These are phyloP conservation scores for Telmatochromis sp. DNA, from an alignment of 2,113 vertebrate genomes.

Conservation along the genomic window DNA sequence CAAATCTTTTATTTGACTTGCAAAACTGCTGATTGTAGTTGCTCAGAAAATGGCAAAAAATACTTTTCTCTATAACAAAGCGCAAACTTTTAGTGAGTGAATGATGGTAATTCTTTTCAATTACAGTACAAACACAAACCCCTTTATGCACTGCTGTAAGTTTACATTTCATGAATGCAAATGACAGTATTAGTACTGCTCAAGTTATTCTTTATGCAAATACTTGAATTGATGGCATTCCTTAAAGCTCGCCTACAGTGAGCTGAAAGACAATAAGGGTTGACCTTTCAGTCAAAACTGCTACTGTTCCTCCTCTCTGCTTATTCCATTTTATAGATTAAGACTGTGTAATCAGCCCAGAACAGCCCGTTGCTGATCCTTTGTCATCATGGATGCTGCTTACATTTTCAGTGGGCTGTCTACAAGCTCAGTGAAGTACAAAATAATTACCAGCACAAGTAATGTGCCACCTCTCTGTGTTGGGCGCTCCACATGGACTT, in stretches of 20 bases:
- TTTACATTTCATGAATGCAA: neutral
- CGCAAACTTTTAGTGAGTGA: neutral
- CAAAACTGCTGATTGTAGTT: neutral
- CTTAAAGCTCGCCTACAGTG: neutral
- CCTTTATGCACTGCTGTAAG: neutral
- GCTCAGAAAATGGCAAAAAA: neutral
- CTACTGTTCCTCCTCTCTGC: neutral
- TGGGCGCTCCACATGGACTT: slow-evolving; percentile 24
- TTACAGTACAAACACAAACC: neutral
- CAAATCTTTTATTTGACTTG: neutral
- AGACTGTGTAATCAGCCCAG: slow-evolving; percentile 11
- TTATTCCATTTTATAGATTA: neutral
- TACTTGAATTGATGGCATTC: neutral
- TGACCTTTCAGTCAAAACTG: slow-evolving; percentile 21
- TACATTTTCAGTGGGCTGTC: slow-evolving; percentile 35
- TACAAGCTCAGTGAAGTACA: slow-evolving; percentile 36
- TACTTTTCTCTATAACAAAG: neutral
- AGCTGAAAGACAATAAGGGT: neutral
- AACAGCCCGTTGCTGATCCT: slow-evolving; percentile 10
- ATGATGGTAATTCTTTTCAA: neutral
- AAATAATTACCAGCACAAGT: slow-evolving; percentile 54
- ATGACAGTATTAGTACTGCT: neutral
- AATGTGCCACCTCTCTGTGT: slow-evolving; percentile 19
- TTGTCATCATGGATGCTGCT: slow-evolving; percentile 16
- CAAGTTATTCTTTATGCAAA: neutral